Conservation (phyloP, 2,113 vertebrate genomes). For the Prolemur simus region DNA sequence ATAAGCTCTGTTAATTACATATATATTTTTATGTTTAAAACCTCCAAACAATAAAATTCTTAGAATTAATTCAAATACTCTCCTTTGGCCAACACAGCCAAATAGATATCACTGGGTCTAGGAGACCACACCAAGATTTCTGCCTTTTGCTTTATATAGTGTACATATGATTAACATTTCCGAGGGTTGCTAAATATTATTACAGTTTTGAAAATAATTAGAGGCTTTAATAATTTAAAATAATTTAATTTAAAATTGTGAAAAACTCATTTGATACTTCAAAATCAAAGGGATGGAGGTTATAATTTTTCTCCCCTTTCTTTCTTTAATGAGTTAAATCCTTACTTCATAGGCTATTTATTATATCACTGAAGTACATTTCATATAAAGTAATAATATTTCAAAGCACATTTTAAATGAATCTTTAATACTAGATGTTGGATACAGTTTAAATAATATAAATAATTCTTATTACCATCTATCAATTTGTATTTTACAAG, state of each 20-base stretch:
- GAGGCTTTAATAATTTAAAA: conserved; percentile 1
- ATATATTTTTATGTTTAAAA: background rate
- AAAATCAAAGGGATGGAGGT: background rate
- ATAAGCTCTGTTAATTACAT: background rate
- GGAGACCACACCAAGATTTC: background rate
- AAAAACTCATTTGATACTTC: background rate
- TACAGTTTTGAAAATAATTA: background rate
- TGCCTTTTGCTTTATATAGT: background rate
- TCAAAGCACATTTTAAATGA: background rate
- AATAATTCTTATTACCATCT: background rate
- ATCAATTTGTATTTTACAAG: background rate
- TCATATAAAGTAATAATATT: background rate
- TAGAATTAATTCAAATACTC: background rate
- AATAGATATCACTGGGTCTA: background rate
- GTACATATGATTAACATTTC: background rate
- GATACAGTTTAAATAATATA: background rate
- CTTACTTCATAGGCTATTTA: background rate
- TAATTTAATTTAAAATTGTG: background rate
- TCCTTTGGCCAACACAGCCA: background rate
- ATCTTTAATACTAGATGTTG: background rate
- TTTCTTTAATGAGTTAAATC: background rate
- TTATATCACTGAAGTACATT: background rate
- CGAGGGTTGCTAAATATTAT: background rate
- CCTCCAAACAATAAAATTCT: background rate
- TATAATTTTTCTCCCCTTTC: background rate